Conservation (phyloP, 2,888 invertebrate genomes). For the Apoda limacodes region DNA sequence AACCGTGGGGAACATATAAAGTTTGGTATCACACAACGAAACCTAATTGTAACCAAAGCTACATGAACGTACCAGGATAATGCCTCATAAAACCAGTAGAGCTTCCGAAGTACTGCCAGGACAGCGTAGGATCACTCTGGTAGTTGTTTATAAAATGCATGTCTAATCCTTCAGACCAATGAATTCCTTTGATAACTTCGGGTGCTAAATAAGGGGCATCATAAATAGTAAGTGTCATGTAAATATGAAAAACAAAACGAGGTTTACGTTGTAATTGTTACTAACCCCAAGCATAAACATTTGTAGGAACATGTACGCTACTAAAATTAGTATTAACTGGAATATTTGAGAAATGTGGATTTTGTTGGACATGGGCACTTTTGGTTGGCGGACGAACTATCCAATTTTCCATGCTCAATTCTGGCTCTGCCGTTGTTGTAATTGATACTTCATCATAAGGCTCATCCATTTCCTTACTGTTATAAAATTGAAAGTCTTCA, state of each 20-base stretch:
- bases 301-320: slow-evolving; percentile 95
- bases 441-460: slow-evolving; percentile 61
- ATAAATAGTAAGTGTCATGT: too few relatives aligned
- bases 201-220: slow-evolving; percentile 78
- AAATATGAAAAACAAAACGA: slow-evolving; percentile 1
- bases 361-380: slow-evolving; percentile 74
- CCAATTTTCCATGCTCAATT: slow-evolving; percentile 60
- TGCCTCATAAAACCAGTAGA: slow-evolving; percentile 97
- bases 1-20: slow-evolving; percentile 9
- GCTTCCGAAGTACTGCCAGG: slow-evolving; percentile 99
- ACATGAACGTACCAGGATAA: slow-evolving; percentile 81
- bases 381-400: slow-evolving; percentile 67
- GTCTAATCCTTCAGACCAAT: slow-evolving; percentile 96
- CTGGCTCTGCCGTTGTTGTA: slow-evolving; percentile 66
- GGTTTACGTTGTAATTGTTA: slow-evolving; percentile 9
- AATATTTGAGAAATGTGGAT: slow-evolving; percentile 82
- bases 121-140: slow-evolving; percentile 85
- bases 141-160: slow-evolving; percentile 89
- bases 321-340: slow-evolving; percentile 83
- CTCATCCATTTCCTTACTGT: slow-evolving; percentile 77
- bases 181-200: slow-evolving; percentile 90
- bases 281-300: slow-evolving; percentile 90
- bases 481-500: slow-evolving; percentile 76
- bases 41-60: too few relatives aligned
- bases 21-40: not conserved